Base-by-base conservation (phyloP, 2,113 vertebrate genomes). In the Myrmophylax atrothorax region DNA sequence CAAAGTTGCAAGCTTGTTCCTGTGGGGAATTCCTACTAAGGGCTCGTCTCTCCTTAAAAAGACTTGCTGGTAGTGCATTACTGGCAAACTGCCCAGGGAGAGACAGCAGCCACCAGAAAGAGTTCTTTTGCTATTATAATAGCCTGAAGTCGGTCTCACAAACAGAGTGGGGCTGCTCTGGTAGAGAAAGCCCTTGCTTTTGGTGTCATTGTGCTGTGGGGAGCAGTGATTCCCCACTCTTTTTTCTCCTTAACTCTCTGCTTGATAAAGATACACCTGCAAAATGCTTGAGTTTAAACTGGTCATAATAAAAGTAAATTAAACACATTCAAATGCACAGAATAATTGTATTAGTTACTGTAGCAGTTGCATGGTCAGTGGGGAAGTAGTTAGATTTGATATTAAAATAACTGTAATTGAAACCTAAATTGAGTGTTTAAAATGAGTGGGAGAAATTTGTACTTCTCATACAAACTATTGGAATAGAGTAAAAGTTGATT, bases 61-160 rank as follows among this genome's bases (percentile, higher is more conserved):
- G 80, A 47, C 81, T 70, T 94, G 72, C 83, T 93, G 67, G 53
- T 94, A 85, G 67, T 92, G 63, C 67, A 35, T 69, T 83, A 3
- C 72, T 96, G 92, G 94, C 92, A 84, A 88, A 53, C 37, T 94
- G 86, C 92, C 94, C 86, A 23, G 88, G 83, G 88, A 86, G 63
- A 67, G 64, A 62, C 4, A 81, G 50, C 35, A 9, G 6, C 14
- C 38, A 59, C 56, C 77, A 92, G 50, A 24, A 73, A 53, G 70
- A 37, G 63, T 35, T 68, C 12, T 90, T 84, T 44, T 72, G 50
- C 59, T 84, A 0, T 70, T 77, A 3, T 18, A 77, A 42, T 18
- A 80, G 46, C 49, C 75, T 85, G 0, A 83, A 90, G 50, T 53
- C 50, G 59, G 46, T 25, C 76, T 89, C 35, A 6, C 67, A 73